A percentile compares a stretch with the other conserved stretches of the same genome.
Conservation (phyloP, 2,113 vertebrate genomes). For the human region GRCh38 chr4:165381001-165381500, state of each 20-base stretch:
- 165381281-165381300: neutral
- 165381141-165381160: conserved; percentile 27
- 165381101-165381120: neutral
- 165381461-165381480: neutral
- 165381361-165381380: neutral
- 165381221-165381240: neutral
- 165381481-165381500: neutral
- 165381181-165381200: neutral
- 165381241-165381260: neutral
- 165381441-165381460: neutral
- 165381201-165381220: conserved; percentile 27
- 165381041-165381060: neutral
- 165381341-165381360: neutral
- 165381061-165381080: neutral
- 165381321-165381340: neutral
- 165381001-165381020: neutral
- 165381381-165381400: neutral
- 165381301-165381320: neutral
- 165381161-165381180: neutral
- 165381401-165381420: neutral
- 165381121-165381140: conserved; percentile 1
- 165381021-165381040: neutral
- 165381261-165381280: neutral
- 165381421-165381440: neutral
- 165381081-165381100: neutral